phyloP scores from a whole-genome alignment of 1,140 invertebrate genomes.

The Drosophila kanapiae region DNA sequence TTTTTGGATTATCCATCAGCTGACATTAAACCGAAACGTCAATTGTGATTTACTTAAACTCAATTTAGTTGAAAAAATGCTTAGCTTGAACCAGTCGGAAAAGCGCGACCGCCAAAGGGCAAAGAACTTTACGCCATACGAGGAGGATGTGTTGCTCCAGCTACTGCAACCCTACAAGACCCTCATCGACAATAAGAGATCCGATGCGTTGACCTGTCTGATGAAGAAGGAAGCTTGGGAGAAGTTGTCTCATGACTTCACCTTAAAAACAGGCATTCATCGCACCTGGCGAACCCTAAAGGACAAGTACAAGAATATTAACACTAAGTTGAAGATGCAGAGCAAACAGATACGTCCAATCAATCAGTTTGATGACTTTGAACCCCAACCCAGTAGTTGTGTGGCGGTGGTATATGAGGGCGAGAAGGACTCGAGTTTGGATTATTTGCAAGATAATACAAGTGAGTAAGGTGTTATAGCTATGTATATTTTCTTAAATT shows the following conservation, averaged over 20 bases:
- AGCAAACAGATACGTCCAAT: neutral
- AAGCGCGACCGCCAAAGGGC: conserved; percentile 21
- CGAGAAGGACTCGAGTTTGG: neutral
- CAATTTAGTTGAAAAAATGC: conserved; percentile 9
- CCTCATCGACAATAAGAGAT: conserved; percentile 26
- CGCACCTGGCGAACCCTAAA: conserved; percentile 23
- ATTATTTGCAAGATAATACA: neutral
- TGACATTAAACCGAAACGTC: conserved; percentile 22
- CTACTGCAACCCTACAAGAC: conserved; percentile 4
- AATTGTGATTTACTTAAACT: conserved; percentile 15
- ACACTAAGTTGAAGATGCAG: conserved; percentile 22
- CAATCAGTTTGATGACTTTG: neutral
- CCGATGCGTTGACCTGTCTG: conserved; percentile 16
- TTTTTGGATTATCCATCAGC: conserved; percentile 13
- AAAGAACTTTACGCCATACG: conserved; percentile 22
- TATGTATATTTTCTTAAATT: too few species aligned
- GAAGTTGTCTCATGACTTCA: conserved; percentile 22
- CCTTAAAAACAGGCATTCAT: neutral
- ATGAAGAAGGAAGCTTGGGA: conserved; percentile 26
- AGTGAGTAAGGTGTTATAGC: neutral
- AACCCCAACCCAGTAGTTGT: neutral
- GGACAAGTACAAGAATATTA: conserved; percentile 36
- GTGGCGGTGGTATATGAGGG: conserved; percentile 15
- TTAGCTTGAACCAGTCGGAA: neutral
- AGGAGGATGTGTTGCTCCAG: conserved; percentile 12